Conservation (phyloP, 2,113 vertebrate species). For the Anolis carolinensis region DNA sequence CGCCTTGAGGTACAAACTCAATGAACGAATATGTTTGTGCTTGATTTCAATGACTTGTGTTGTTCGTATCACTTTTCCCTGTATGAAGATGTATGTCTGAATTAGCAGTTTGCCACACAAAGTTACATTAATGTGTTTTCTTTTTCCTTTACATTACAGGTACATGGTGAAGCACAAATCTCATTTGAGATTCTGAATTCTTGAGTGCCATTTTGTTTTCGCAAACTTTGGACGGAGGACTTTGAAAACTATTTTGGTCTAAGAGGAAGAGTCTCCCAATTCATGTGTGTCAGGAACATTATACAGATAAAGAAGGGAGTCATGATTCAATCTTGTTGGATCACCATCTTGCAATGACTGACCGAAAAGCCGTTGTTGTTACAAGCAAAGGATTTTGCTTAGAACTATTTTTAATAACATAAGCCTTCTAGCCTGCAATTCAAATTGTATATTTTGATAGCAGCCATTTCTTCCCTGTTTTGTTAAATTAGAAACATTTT, state of each 20-base stretch:
- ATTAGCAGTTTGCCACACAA: neutral
- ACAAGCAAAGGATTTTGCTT: slow-evolving; percentile 81
- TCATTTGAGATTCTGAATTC: slow-evolving; percentile 93
- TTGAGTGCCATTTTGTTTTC: slow-evolving; percentile 69
- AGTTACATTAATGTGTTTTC: slow-evolving; percentile 8
- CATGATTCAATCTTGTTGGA: slow-evolving; percentile 72
- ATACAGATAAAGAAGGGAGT: slow-evolving; percentile 68
- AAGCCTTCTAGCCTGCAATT: slow-evolving; percentile 83
- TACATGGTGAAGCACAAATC: slow-evolving; percentile 99
- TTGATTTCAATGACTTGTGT: neutral
- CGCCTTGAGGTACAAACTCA: no score
- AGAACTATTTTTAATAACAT: slow-evolving; percentile 85
- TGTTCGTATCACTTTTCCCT: neutral
- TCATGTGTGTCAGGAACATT: slow-evolving; percentile 72
- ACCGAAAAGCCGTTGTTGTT: slow-evolving; percentile 72
- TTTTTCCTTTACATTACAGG: slow-evolving; percentile 70
- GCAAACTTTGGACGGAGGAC: slow-evolving; percentile 74
- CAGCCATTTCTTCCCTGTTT: slow-evolving; percentile 80
- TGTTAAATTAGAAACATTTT: slow-evolving; percentile 81
- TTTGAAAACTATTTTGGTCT: slow-evolving; percentile 65
- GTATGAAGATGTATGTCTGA: neutral
- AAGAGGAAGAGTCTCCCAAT: slow-evolving; percentile 71
- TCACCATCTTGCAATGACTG: slow-evolving; percentile 72
- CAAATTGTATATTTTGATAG: slow-evolving; percentile 91
- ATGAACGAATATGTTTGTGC: no score